Base-by-base conservation (phyloP, 2,888 invertebrate species). In the Ceriagrion tenellum region DNA sequence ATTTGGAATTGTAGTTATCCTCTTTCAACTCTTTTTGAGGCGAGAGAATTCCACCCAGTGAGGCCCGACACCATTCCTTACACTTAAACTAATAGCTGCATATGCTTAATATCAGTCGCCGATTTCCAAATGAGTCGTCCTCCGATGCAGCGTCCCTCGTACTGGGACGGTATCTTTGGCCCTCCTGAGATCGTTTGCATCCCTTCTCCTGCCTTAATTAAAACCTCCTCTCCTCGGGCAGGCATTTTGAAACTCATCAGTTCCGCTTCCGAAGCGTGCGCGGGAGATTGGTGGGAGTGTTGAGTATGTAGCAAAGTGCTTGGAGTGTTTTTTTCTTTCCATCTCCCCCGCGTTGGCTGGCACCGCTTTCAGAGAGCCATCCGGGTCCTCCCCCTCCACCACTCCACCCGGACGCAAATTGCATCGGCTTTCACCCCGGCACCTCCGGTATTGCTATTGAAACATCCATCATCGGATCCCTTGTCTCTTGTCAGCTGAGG, bases 401-500 rank as follows among this genome's bases (percentile, higher is more conserved):
- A n/a, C n/a, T n/a, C n/a, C 47, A 4, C 47, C 26, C 18, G 0
- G 23, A 26, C 35, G 30, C 13, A 26, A 81, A 13, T 35, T 35
- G 81, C 35, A 81, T 81, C 81, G 81, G 35, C 18, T 81, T 35
- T 18, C 16, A 18, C 81, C 35, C 18, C 35, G 8, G 35, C 30
- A 81, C 35, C 35, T 18, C 13, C 35, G 30, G 81, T 35, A 16
- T 18, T 81, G 13, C 16, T 35, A 81, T 35, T 30, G 35, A 35
- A 3, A 35, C 81, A 81, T 81, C 81, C 81, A 81, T 81, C 81
- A 81, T 81, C 35, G 81, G 35, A 8, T 35, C 35, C 35, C 30
- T 81, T 81, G 81, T 81, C 81, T 81, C 81, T 35, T 59, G 81
- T 81, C 81, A 81, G 81, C 81, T 81, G 8, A 81, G 81, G 81